These are phyloP conservation scores for Muscicapa striata DNA, from an alignment of 2,797 vertebrate species.

Conservation along the genomic window DNA sequence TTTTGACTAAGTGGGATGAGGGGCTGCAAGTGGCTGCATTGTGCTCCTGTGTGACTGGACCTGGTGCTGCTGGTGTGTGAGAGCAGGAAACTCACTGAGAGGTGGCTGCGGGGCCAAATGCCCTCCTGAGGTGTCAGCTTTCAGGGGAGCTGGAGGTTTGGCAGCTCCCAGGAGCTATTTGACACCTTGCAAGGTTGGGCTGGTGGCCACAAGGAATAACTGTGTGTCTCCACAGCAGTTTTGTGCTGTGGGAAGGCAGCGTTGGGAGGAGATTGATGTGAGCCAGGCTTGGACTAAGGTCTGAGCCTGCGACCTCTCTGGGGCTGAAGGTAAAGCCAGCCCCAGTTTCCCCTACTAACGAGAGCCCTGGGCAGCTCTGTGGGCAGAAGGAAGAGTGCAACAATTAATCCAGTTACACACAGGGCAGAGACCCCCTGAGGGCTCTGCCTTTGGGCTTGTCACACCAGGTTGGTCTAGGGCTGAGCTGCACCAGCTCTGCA, in stretches of 20 bases:
- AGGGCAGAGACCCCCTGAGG: neutral
- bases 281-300: neutral
- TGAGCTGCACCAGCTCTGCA: neutral
- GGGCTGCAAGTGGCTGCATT: rapidly evolving
- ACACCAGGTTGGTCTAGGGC: neutral
- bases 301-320: rapidly evolving
- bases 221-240: neutral
- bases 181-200: neutral
- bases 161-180: neutral
- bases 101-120: rapidly evolving
- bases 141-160: neutral
- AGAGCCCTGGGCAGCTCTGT: neutral
- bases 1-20: neutral
- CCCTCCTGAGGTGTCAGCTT: neutral
- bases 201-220: neutral
- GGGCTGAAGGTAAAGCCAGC: neutral
- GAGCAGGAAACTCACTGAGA: neutral
- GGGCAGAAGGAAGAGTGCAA: neutral
- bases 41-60: rapidly evolving
- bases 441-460: neutral
- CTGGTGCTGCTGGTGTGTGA: neutral
- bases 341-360: rapidly evolving
- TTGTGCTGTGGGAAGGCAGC: neutral
- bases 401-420: neutral
- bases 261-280: neutral